Percentiles rank a stretch among this genome's conserved stretches.
Evolutionary conservation across 1,140 invertebrate species (phyloP).

Genomic region (Venustaconcha ellipsiformis): DNA sequence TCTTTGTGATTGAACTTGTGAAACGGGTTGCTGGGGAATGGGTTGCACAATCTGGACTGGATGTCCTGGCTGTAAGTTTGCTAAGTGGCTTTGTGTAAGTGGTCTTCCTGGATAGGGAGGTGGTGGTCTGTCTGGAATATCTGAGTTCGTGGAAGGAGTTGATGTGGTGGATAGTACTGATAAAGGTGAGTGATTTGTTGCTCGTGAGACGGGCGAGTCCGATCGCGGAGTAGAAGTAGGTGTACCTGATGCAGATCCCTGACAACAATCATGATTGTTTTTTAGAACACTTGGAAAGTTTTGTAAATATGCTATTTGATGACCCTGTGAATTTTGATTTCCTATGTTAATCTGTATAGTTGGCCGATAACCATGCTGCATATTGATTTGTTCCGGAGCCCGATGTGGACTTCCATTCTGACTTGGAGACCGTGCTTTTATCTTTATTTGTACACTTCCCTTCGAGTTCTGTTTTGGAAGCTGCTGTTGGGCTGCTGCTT

Average conservation of each 20-base stretch:
- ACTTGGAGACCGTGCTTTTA: conserved; percentile 42
- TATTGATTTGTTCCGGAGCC: conserved; percentile 12
- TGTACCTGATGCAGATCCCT: conserved; percentile 42
- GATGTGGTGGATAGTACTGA: conserved; percentile 62
- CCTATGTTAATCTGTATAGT: conserved; percentile 41
- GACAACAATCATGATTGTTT: conserved; percentile 27
- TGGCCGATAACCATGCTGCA: conserved; percentile 40
- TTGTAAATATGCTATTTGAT: conserved; percentile 11
- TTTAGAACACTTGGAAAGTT: conserved; percentile 28
- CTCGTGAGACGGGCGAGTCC: conserved; percentile 58
- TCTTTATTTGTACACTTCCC: conserved; percentile 58
- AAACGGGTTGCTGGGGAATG: conserved; percentile 37
- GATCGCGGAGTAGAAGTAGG: conserved; percentile 60
- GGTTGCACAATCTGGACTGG: conserved; percentile 34
- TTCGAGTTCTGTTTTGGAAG: conserved; percentile 6
- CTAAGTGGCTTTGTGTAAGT: conserved; percentile 8
- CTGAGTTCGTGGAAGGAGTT: conserved; percentile 65
- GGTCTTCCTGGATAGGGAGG: conserved; percentile 60
- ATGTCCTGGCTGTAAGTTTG: conserved; percentile 29
- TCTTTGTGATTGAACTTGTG: conserved; percentile 12
- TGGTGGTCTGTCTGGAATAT: conserved; percentile 65
- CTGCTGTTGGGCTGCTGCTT: conserved; percentile 10
- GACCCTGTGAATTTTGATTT: conserved; percentile 14
- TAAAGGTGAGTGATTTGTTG: conserved; percentile 64
- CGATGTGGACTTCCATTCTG: conserved; percentile 16